phyloP scores from a whole-genome alignment of 2,113 vertebrate species.

The Sceloporus undulatus region DNA sequence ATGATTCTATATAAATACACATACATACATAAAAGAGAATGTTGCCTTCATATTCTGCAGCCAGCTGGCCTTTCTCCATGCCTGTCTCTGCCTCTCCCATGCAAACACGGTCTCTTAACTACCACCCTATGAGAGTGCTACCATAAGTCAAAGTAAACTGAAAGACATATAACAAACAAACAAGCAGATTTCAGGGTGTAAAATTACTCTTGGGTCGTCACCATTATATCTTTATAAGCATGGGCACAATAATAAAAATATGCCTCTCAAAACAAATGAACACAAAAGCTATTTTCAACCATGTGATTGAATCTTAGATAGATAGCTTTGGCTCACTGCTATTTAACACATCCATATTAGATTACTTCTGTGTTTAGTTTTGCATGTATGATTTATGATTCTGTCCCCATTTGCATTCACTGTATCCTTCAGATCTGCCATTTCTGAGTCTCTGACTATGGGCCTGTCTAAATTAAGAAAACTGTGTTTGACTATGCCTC shows the following conservation, averaged over 20 bases:
- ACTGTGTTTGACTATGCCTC: not conserved
- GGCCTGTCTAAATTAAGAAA: not conserved
- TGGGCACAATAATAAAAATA: not conserved
- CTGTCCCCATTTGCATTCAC: not conserved
- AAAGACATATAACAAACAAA: too few relatives aligned
- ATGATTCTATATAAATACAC: too few relatives aligned
- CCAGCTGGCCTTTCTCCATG: too few relatives aligned
- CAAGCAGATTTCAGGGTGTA: too few relatives aligned
- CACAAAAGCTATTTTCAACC: not conserved
- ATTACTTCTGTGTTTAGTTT: not conserved
- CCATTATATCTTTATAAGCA: not conserved
- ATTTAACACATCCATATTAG: not conserved
- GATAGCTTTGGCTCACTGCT: not conserved
- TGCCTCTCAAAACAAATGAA: not conserved
- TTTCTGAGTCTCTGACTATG: not conserved
- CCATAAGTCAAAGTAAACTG: too few relatives aligned
- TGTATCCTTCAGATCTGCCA: not conserved
- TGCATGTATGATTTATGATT: not conserved
- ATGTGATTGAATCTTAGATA: not conserved
- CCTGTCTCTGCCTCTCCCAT: too few relatives aligned
- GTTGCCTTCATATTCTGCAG: too few relatives aligned
- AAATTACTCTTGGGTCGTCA: not conserved
- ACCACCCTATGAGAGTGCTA: too few relatives aligned
- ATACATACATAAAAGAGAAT: too few relatives aligned
- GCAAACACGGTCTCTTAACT: too few relatives aligned